phyloP scores from a whole-genome alignment of 2,797 vertebrate genomes.

The Hyperoplus lanceolatus region DNA sequence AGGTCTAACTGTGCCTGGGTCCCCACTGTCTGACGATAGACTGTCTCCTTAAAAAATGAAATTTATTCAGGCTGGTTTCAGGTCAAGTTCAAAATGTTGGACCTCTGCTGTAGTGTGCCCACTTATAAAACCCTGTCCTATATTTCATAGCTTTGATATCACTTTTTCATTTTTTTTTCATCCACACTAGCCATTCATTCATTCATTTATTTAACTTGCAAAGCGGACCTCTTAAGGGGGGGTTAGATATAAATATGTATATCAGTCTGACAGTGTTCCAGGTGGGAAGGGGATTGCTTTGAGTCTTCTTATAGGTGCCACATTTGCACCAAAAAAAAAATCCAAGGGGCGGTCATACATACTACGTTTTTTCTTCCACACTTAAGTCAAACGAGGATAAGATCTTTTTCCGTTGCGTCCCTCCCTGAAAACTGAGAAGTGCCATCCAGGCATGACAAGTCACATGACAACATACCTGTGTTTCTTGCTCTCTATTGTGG shows the following conservation, averaged over 20 bases:
- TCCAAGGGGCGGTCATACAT: neutral
- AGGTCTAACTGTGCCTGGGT: neutral
- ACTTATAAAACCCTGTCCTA: neutral
- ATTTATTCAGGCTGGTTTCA: no score
- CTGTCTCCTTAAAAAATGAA: no score
- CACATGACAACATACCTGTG: slow-evolving; percentile 3
- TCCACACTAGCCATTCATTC: no score
- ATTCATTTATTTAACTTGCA: no score
- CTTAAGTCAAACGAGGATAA: neutral
- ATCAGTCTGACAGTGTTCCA: no score
- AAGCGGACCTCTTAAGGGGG: no score
- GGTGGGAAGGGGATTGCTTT: no score
- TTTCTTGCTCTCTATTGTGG: neutral
- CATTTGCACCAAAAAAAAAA: neutral
- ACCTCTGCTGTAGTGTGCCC: no score
- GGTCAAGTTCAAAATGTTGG: no score
- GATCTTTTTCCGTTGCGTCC: slow-evolving; percentile 18
- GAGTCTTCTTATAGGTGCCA: neutral
- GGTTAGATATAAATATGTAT: no score
- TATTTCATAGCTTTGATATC: neutral
- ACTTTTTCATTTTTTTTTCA: neutral
- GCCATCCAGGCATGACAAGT: neutral
- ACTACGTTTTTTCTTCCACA: neutral
- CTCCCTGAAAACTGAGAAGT: slow-evolving; percentile 4
- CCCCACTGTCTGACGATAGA: neutral